Evolutionary conservation across 2,113 vertebrate species (phyloP).

Genomic region (Alosa alosa): DNA sequence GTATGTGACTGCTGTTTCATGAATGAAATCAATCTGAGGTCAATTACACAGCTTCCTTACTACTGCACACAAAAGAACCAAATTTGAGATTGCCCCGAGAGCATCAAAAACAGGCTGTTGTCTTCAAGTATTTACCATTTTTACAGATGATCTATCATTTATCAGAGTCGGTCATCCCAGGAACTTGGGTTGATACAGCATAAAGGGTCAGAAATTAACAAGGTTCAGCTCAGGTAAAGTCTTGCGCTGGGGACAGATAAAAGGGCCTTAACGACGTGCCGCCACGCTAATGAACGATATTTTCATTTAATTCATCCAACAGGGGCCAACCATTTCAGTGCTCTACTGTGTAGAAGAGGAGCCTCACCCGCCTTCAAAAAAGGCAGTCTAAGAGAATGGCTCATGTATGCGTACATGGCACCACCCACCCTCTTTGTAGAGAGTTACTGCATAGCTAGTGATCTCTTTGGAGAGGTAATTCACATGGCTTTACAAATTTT

Average conservation of each 20-base stretch:
- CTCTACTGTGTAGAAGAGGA: background rate
- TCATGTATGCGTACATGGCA: background rate
- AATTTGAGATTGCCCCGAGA: background rate
- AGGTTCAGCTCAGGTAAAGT: background rate
- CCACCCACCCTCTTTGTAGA: background rate
- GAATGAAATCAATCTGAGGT: constrained; percentile 40
- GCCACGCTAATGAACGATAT: background rate
- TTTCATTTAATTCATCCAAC: background rate
- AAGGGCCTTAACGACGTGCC: background rate
- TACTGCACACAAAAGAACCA: constrained; percentile 21
- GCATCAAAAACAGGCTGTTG: background rate
- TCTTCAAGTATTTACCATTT: background rate
- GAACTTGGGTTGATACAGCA: background rate
- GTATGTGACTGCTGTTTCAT: background rate
- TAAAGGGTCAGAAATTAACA: background rate
- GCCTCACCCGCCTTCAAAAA: background rate
- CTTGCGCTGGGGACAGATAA: background rate
- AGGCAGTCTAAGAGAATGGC: background rate
- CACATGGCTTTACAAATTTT: too few species aligned
- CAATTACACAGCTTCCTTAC: constrained; percentile 34
- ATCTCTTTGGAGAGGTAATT: too few species aligned
- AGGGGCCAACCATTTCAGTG: background rate
- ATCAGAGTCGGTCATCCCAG: background rate
- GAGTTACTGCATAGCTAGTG: too few species aligned
- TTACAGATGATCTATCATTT: background rate